A percentile compares a stretch with the other conserved stretches of the same genome.
These are phyloP conservation scores for Pachydiplax longipennis DNA, from an alignment of 2,888 invertebrate genomes.

Conservation along the genomic window DNA sequence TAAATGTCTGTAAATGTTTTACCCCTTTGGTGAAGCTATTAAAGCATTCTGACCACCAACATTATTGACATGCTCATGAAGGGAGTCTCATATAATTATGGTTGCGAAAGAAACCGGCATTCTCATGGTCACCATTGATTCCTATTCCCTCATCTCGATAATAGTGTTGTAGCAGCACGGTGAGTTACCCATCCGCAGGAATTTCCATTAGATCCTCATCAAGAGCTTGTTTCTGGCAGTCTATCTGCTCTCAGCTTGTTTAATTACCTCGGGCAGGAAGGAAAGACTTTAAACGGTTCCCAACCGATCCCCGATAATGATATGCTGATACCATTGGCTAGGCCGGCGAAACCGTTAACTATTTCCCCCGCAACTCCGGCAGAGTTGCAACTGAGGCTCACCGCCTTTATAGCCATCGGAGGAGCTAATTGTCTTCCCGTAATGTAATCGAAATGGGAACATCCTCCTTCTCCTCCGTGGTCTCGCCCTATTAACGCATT, in stretches of 20 bases:
- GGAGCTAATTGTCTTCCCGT: background rate
- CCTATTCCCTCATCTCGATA: too few relatives aligned
- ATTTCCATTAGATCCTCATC: too few relatives aligned
- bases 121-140: too few relatives aligned
- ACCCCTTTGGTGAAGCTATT: too few relatives aligned
- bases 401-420: background rate
- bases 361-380: background rate
- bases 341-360: background rate
- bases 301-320: background rate
- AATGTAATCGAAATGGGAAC: slow-evolving; percentile 3
- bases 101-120: too few relatives aligned
- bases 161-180: too few relatives aligned
- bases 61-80: too few relatives aligned
- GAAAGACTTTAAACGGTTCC: background rate
- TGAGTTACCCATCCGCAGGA: too few relatives aligned
- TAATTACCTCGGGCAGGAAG: background rate
- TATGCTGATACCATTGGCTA: background rate
- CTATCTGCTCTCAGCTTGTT: background rate
- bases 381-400: background rate
- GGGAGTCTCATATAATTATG: too few relatives aligned
- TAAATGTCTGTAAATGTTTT: too few relatives aligned
- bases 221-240: too few relatives aligned
- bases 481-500: slow-evolving; percentile 36
- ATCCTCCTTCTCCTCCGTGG: background rate
- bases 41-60: too few relatives aligned